These are phyloP conservation scores for Drosophila flavopinicola DNA, from an alignment of 2,888 invertebrate species.

Conservation along the genomic window DNA sequence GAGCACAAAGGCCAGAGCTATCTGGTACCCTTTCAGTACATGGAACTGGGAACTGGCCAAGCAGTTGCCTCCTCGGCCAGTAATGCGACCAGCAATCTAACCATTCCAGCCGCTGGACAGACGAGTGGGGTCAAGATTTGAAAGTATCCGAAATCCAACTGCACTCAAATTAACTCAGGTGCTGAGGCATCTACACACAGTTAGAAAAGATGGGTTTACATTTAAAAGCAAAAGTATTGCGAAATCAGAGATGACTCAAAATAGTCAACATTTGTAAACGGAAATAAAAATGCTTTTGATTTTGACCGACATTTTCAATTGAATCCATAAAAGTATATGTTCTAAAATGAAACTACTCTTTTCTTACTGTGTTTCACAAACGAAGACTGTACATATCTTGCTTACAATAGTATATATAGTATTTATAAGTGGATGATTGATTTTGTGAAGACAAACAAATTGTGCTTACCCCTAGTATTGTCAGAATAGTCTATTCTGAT, in stretches of 20 bases:
- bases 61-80: conserved; percentile 18
- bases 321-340: too few relatives aligned
- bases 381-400: conserved; percentile 79
- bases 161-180: not conserved
- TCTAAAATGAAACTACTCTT: too few relatives aligned
- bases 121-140: conserved; percentile 57
- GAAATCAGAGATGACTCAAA: too few relatives aligned
- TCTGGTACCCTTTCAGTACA: conserved; percentile 93
- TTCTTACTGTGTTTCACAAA: too few relatives aligned
- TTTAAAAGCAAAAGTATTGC: too few relatives aligned
- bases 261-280: too few relatives aligned
- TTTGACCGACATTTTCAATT: too few relatives aligned
- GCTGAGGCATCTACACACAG: not conserved
- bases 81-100: conserved; percentile 28
- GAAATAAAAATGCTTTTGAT: too few relatives aligned
- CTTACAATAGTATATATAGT: too few relatives aligned
- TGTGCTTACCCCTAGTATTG: conserved; percentile 22
- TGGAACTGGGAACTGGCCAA: conserved; percentile 87
- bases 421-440: not conserved
- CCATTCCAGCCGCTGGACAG: conserved; percentile 36
- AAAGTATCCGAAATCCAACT: not conserved
- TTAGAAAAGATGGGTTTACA: too few relatives aligned
- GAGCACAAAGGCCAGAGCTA: conserved; percentile 90
- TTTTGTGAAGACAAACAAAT: not conserved
- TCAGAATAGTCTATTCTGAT: conserved; percentile 11